These are phyloP conservation scores for Villa cingulata DNA, from an alignment of 2,888 invertebrate genomes.

Conservation along the genomic window DNA sequence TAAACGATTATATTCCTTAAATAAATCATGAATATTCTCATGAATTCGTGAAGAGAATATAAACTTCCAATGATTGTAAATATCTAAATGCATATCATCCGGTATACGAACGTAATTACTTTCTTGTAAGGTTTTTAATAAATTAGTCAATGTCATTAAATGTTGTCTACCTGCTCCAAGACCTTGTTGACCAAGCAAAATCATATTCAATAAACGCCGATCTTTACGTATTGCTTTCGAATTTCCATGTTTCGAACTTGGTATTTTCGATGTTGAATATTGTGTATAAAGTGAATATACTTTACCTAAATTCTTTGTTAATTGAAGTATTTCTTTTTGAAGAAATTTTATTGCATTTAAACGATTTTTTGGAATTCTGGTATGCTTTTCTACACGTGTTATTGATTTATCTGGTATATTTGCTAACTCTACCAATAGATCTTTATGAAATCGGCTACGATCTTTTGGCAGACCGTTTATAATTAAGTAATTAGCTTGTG, in stretches of 20 bases:
- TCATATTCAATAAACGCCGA: slow-evolving; percentile 42
- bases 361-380: slow-evolving; percentile 27
- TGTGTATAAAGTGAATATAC: slow-evolving; percentile 37
- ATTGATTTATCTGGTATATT: slow-evolving; percentile 20
- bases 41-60: slow-evolving; percentile 39
- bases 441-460: slow-evolving; percentile 41
- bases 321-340: slow-evolving; percentile 25
- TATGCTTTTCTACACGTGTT: slow-evolving; percentile 21
- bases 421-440: slow-evolving; percentile 35
- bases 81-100: slow-evolving; percentile 36
- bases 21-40: slow-evolving; percentile 25
- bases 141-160: slow-evolving; percentile 35
- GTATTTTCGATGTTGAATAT: slow-evolving; percentile 3
- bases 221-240: slow-evolving; percentile 35
- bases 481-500: slow-evolving; percentile 36
- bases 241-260: slow-evolving; percentile 36
- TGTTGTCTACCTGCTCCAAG: slow-evolving; percentile 40
- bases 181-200: slow-evolving; percentile 46
- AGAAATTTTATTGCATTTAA: slow-evolving; percentile 28
- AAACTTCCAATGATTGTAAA: slow-evolving; percentile 39
- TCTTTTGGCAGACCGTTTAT: slow-evolving; percentile 39
- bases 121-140: slow-evolving; percentile 28
- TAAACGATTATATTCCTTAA: slow-evolving; percentile 22
- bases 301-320: slow-evolving; percentile 38
- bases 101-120: slow-evolving; percentile 29